Evolutionary conservation across 2,888 invertebrate genomes (phyloP).

Genomic region (Cephus runcator): DNA sequence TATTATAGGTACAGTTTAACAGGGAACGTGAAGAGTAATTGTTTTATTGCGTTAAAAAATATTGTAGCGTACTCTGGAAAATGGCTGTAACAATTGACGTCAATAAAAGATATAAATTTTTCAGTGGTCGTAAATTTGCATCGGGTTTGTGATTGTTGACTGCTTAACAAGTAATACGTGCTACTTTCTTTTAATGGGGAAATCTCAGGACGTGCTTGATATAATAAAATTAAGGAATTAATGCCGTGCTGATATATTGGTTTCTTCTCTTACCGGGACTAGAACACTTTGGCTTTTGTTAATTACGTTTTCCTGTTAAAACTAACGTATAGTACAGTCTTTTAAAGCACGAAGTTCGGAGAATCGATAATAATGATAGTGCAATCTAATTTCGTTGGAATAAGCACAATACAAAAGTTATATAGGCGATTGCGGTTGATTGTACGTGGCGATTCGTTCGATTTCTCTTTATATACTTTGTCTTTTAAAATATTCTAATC

Average conservation of each 20-base stretch:
- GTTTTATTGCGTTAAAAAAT: background rate
- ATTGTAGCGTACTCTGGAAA: background rate
- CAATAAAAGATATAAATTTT: background rate
- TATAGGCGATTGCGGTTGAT: constrained; percentile 17
- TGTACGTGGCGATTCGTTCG: constrained; percentile 12
- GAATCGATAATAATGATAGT: background rate
- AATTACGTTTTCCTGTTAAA: background rate
- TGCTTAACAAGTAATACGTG: background rate
- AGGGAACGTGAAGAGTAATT: background rate
- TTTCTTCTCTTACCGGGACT: background rate
- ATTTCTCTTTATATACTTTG: background rate
- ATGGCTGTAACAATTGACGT: background rate
- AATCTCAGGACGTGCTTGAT: background rate
- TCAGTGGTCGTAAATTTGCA: background rate
- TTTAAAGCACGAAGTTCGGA: background rate
- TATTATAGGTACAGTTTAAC: background rate
- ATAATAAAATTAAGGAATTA: background rate
- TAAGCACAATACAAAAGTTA: constrained; percentile 20
- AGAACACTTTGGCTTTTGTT: background rate
- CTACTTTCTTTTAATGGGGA: background rate
- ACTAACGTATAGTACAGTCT: background rate
- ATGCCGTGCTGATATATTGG: background rate
- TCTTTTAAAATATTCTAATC: background rate
- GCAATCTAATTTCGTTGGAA: background rate
- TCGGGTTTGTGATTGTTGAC: background rate